Conservation (phyloP, 2,888 invertebrate genomes). For the Philonicus albiceps region DNA sequence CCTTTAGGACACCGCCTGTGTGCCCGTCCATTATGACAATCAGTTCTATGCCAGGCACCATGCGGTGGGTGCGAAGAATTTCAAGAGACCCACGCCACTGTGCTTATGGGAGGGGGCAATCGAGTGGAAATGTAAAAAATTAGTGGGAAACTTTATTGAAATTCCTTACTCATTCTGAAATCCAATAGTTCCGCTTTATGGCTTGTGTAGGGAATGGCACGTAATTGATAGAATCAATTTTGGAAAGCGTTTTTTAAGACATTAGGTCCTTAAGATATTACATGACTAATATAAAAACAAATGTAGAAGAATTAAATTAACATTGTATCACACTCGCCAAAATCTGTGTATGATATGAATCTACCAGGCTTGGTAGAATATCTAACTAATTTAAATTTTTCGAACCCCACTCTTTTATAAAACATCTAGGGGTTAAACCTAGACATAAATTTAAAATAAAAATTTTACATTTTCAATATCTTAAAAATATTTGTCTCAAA, state of each 20-base stretch:
- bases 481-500: too few relatives aligned
- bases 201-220: neutral
- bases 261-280: neutral
- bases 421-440: too few relatives aligned
- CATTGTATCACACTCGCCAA: too few relatives aligned
- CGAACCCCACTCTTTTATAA: too few relatives aligned
- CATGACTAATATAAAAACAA: neutral
- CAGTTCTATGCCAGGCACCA: neutral
- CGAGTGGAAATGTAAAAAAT: neutral
- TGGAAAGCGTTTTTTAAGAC: neutral
- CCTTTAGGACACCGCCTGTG: neutral
- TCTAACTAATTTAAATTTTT: too few relatives aligned
- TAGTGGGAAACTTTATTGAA: neutral
- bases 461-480: too few relatives aligned
- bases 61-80: neutral
- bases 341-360: too few relatives aligned
- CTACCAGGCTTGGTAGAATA: too few relatives aligned
- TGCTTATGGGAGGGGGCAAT: neutral
- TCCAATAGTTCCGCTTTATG: neutral
- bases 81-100: neutral
- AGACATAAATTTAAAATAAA: too few relatives aligned
- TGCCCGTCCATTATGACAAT: neutral
- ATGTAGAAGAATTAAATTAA: neutral
- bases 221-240: neutral
- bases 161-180: neutral